Evolutionary conservation across 2,888 invertebrate genomes (phyloP), one percentile per base, ranked within the genome.

Genomic region (Pyrochroa serraticornis): DNA sequence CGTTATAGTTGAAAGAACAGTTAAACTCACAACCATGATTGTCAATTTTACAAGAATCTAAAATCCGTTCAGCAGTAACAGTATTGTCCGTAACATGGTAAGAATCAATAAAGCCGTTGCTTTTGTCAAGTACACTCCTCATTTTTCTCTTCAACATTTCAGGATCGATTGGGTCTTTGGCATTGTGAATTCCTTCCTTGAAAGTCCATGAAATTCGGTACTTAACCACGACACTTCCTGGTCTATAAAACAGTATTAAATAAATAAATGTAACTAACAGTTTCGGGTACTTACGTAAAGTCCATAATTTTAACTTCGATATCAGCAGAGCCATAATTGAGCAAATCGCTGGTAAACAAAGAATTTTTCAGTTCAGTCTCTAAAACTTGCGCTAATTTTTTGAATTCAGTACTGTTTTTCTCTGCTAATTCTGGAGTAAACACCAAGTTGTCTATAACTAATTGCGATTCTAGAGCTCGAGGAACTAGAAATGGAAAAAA

Each of bases 121-220:
- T 82, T 38, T 70, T 75, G 31, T 75, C 69, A 6, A 88, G 77
- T 66, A 84, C 82, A 13, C 80, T 75, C 37, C 81, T 74, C 3
- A 89, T 76, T 60, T 78, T 82, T 6, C 78, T 74, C 65, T 81
- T 77, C 5, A 88, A 71, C 10, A 77, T 74, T 3, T 82, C 77
- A 32, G 66, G 65, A 50, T 81, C 82, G 7, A 87, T 78, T 2
- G 84, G 80, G 57, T 85, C 83, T 53, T 81, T 80, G 22, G 78
- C 71, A 48, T 77, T 76, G 12, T 77, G 73, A 60, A 81, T 78
- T 1, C 79, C 79, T 31, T 80, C 71, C 70, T 84, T 85, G 54
- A 85, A 83, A 48, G 79, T 80, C 89, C 89, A 89, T 48, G 85
- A 85, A 32, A 89, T 80, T 68, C 88, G 81, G 76, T 87, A 88